Conservation (phyloP, 2,888 invertebrate species). For the Tenthredo amoena region DNA sequence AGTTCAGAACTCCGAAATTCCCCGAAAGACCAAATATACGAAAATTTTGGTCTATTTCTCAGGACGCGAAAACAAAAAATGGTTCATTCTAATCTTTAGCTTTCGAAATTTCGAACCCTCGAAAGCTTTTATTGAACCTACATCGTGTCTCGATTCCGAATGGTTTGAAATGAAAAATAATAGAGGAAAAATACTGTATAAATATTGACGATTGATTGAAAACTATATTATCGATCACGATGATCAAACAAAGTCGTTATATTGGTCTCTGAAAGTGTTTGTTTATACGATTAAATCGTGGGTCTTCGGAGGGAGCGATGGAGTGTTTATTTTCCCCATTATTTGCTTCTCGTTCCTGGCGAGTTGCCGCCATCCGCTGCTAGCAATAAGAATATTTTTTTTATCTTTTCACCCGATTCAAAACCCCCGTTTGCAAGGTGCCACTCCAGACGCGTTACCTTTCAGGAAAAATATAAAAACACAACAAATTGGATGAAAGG, state of each 20-base stretch:
- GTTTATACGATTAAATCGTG: slow-evolving; percentile 17
- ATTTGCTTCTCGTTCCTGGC: slow-evolving; percentile 23
- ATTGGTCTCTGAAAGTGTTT: slow-evolving; percentile 5
- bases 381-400: slow-evolving; percentile 29
- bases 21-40: no score
- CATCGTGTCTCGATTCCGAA: not conserved
- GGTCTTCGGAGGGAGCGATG: not conserved
- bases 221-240: not conserved
- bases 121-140: no score
- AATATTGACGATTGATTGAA: not conserved
- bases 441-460: not conserved
- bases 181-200: not conserved
- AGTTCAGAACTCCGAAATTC: no score
- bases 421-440: not conserved
- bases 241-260: not conserved
- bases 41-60: no score
- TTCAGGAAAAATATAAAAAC: not conserved
- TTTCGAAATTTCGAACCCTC: no score
- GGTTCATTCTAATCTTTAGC: not conserved
- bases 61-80: no score
- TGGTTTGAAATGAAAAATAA: not conserved
- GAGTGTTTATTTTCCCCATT: slow-evolving; percentile 35
- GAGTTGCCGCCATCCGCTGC: not conserved
- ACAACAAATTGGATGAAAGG: slow-evolving; percentile 36
- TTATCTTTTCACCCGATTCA: not conserved